phyloP scores from a whole-genome alignment of 1,140 invertebrate genomes.

The Drosophila cardini region DNA sequence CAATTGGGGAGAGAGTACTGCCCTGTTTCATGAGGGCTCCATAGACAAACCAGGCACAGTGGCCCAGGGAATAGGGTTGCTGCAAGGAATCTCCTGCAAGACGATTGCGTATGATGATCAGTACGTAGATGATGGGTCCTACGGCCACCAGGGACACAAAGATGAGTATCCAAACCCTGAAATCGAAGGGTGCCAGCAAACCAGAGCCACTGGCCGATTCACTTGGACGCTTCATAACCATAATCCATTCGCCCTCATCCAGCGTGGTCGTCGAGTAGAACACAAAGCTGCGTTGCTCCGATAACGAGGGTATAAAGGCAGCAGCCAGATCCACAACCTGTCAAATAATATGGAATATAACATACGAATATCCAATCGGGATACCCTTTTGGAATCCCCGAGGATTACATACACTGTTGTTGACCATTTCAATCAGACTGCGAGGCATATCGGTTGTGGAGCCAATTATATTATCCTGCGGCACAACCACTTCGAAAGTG shows the following conservation, averaged over 20 bases:
- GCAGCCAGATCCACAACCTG: slow-evolving; percentile 91
- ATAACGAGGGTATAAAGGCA: slow-evolving; percentile 90
- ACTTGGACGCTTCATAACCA: slow-evolving; percentile 91
- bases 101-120: slow-evolving; percentile 88
- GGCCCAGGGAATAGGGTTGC: slow-evolving; percentile 87
- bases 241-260: slow-evolving; percentile 90
- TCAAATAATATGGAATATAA: neutral
- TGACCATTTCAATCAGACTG: slow-evolving; percentile 86
- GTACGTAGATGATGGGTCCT: slow-evolving; percentile 91
- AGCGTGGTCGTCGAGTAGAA: slow-evolving; percentile 88
- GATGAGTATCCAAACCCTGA: slow-evolving; percentile 91
- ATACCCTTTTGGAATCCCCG: neutral
- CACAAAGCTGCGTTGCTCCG: slow-evolving; percentile 86
- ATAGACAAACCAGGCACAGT: slow-evolving; percentile 94
- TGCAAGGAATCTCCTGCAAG: slow-evolving; percentile 86
- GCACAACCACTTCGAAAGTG: slow-evolving; percentile 88
- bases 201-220: slow-evolving; percentile 93
- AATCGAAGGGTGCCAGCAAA: slow-evolving; percentile 91
- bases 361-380: too few relatives aligned
- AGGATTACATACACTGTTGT: slow-evolving; percentile 63
- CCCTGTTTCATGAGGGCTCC: slow-evolving; percentile 95
- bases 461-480: slow-evolving; percentile 86
- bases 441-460: slow-evolving; percentile 85
- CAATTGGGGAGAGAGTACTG: slow-evolving; percentile 90
- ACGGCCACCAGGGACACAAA: slow-evolving; percentile 89